phyloP scores from a whole-genome alignment of 1,140 invertebrate species.

The Drepana arcuata region DNA sequence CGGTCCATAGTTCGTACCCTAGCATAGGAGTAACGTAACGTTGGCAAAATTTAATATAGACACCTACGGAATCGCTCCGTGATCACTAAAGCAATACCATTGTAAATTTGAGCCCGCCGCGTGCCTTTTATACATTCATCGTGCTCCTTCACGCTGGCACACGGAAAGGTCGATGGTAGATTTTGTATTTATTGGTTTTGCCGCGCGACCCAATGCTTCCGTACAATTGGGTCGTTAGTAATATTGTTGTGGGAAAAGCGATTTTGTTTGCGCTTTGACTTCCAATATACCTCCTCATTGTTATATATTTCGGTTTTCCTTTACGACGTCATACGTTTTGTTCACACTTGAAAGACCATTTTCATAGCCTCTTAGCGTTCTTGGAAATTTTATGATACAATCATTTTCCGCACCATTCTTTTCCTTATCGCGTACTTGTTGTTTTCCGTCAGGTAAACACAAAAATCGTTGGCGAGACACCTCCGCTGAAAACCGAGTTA shows the following conservation, averaged over 20 bases:
- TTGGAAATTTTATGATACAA: constrained; percentile 20
- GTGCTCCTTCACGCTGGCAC: constrained; percentile 24
- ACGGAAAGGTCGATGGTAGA: constrained; percentile 51
- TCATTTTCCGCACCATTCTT: constrained; percentile 18
- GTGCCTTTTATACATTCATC: constrained; percentile 53
- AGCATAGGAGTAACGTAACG: no score
- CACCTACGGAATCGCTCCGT: no score
- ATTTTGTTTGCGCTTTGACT: constrained; percentile 66
- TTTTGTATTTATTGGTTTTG: constrained; percentile 68
- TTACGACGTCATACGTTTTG: constrained; percentile 41
- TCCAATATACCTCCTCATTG: constrained; percentile 54
- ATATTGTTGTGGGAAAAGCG: constrained; percentile 65
- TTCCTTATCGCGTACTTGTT: constrained; percentile 10
- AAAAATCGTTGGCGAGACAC: constrained; percentile 57
- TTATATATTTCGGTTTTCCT: constrained; percentile 50
- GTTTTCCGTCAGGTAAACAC: constrained; percentile 43
- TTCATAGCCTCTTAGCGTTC: constrained; percentile 20
- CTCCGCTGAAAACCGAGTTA: constrained; percentile 64
- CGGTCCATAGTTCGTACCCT: no score
- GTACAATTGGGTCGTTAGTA: constrained; percentile 68
- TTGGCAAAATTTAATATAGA: no score
- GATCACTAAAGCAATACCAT: no score
- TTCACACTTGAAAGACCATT: constrained; percentile 31
- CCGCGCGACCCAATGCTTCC: constrained; percentile 52
- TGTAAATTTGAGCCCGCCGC: no score